Conservation (phyloP, 1,140 invertebrate species). For the Drosophila melanica region DNA sequence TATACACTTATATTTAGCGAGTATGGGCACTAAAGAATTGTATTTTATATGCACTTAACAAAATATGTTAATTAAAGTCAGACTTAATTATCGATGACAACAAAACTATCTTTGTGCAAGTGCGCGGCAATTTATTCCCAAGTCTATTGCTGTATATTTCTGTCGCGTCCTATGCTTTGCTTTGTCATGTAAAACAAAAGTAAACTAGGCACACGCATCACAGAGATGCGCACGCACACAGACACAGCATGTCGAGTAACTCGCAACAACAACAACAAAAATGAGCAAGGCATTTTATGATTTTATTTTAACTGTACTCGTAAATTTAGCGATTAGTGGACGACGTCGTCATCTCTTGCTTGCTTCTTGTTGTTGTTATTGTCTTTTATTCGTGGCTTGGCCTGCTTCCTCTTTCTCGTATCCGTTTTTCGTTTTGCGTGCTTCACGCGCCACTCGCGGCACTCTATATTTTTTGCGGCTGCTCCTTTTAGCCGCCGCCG, state of each 20-base stretch:
- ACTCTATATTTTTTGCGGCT: conserved; percentile 63
- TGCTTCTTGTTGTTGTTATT: conserved; percentile 18
- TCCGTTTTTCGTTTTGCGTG: conserved; percentile 54
- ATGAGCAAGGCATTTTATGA: conserved; percentile 69
- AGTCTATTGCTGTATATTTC: conserved; percentile 23
- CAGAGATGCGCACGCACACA: conserved; percentile 6
- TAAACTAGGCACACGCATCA: conserved; percentile 28
- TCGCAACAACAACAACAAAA: conserved; percentile 51
- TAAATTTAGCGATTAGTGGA: conserved; percentile 79
- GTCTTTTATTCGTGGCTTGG: conserved; percentile 38
- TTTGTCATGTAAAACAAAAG: conserved; percentile 57
- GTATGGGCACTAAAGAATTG: no score
- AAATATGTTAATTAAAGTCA: no score
- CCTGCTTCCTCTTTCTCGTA: conserved; percentile 25
- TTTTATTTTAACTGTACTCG: conserved; percentile 80
- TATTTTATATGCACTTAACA: no score
- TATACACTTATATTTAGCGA: no score
- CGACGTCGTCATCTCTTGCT: conserved; percentile 29
- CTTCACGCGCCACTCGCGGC: conserved; percentile 65
- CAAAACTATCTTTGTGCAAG: not conserved
- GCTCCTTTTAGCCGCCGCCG: conserved; percentile 63
- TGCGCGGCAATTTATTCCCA: no score
- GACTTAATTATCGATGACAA: no score
- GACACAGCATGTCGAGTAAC: conserved; percentile 45
- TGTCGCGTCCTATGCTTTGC: conserved; percentile 50